These are phyloP conservation scores for Turdus rufiventris DNA, from an alignment of 2,113 vertebrate genomes.

Conservation along the genomic window DNA sequence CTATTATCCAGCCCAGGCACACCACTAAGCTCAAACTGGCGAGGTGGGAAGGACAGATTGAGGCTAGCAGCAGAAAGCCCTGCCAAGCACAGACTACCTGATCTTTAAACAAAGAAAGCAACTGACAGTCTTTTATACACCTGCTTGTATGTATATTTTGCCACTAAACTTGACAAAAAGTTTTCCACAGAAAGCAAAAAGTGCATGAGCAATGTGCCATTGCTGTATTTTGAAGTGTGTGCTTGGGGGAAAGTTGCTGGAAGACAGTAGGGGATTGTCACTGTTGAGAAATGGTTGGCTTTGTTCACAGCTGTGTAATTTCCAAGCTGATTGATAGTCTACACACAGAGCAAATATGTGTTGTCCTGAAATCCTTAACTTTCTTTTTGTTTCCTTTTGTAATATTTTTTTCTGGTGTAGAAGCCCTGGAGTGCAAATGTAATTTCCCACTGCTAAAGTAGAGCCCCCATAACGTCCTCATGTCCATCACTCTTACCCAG, in stretches of 20 bases:
- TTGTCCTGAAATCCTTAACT: slow-evolving; percentile 38
- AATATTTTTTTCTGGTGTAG: background rate
- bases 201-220: background rate
- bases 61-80: background rate
- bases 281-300: slow-evolving; percentile 32
- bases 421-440: slow-evolving; percentile 58
- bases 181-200: background rate
- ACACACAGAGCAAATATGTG: slow-evolving; percentile 40
- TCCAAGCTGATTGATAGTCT: slow-evolving; percentile 48
- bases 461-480: slow-evolving; percentile 46
- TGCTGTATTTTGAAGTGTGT: background rate
- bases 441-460: slow-evolving; percentile 58
- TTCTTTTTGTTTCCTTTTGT: slow-evolving; percentile 46
- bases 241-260: background rate
- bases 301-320: slow-evolving; percentile 48
- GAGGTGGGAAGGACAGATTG: background rate
- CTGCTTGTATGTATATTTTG: background rate
- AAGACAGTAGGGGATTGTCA: slow-evolving; percentile 18
- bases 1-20: background rate
- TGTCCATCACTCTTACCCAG: slow-evolving; percentile 14
- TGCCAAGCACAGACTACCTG: background rate
- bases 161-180: background rate
- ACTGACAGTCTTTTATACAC: background rate
- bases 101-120: slow-evolving; percentile 3
- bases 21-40: background rate